These are phyloP conservation scores for Sclerurus mexicanus DNA, from an alignment of 2,113 vertebrate genomes.

Conservation along the genomic window DNA sequence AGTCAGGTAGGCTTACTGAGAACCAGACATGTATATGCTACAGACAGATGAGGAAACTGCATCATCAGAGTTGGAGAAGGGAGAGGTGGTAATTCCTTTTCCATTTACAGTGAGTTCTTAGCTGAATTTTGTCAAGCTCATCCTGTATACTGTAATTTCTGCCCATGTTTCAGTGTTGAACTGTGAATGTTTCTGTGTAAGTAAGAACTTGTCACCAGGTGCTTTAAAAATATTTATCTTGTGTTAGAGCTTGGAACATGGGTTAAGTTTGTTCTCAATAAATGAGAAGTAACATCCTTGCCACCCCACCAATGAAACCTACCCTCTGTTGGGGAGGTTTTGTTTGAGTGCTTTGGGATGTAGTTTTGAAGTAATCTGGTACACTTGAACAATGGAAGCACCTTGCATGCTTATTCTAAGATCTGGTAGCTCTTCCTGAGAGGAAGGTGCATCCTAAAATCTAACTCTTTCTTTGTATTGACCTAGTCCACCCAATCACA, in stretches of 20 bases:
- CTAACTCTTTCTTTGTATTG: slow-evolving; percentile 33
- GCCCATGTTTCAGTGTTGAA: background rate
- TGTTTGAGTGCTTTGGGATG: background rate
- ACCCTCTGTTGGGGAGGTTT: background rate
- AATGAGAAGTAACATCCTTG: background rate
- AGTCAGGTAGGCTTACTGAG: background rate
- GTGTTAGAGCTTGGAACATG: background rate
- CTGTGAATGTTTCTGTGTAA: background rate
- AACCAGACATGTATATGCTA: background rate
- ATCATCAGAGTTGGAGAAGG: background rate
- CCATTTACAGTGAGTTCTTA: background rate
- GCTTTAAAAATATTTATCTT: background rate
- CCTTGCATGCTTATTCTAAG: background rate
- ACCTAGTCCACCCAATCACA: slow-evolving; percentile 88
- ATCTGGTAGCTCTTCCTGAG: background rate
- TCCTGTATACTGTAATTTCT: background rate
- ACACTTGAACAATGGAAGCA: background rate
- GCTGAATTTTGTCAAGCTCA: background rate
- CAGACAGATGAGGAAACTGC: background rate
- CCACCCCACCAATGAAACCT: background rate
- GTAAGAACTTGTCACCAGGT: background rate
- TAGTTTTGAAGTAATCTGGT: background rate
- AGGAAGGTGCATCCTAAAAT: background rate
- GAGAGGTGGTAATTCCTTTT: background rate
- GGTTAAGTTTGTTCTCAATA: background rate